A percentile compares a stretch with the other conserved stretches of the same genome.
These are phyloP conservation scores for Semnopithecus entellus DNA, from an alignment of 2,113 vertebrate genomes.

Conservation along the genomic window DNA sequence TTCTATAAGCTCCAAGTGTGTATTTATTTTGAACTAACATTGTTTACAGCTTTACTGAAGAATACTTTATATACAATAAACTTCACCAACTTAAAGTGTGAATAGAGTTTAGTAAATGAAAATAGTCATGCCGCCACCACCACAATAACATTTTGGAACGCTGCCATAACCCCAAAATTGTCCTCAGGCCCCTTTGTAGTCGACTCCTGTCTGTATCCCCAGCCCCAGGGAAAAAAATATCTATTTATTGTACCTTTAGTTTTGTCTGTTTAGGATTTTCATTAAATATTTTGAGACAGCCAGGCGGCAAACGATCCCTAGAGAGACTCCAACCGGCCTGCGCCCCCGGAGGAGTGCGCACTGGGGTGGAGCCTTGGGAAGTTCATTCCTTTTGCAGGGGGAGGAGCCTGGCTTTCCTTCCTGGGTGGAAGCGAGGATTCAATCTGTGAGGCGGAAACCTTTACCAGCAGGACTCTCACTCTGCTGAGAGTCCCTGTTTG, in stretches of 20 bases:
- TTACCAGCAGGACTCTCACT: too few relatives aligned
- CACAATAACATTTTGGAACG: neutral
- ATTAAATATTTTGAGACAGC: neutral
- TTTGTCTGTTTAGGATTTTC: neutral
- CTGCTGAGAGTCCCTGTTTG: too few relatives aligned
- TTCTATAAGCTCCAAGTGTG: neutral
- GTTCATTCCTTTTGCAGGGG: too few relatives aligned
- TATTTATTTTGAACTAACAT: neutral
- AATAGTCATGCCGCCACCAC: neutral
- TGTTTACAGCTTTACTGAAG: neutral
- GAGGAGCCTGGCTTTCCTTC: too few relatives aligned
- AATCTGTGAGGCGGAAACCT: too few relatives aligned
- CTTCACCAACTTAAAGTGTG: neutral
- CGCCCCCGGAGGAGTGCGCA: rapidly evolving
- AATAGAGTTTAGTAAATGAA: neutral
- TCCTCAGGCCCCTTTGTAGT: neutral
- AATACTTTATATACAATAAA: neutral
- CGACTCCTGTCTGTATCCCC: neutral
- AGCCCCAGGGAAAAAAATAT: neutral
- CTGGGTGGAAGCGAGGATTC: too few relatives aligned
- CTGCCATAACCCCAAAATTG: neutral
- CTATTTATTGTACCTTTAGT: neutral
- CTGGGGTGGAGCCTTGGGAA: too few relatives aligned
- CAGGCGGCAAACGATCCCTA: too few relatives aligned
- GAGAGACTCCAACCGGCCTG: too few relatives aligned